Base-by-base conservation (phyloP, 2,888 invertebrate species). In the Autographa pulchrina region DNA sequence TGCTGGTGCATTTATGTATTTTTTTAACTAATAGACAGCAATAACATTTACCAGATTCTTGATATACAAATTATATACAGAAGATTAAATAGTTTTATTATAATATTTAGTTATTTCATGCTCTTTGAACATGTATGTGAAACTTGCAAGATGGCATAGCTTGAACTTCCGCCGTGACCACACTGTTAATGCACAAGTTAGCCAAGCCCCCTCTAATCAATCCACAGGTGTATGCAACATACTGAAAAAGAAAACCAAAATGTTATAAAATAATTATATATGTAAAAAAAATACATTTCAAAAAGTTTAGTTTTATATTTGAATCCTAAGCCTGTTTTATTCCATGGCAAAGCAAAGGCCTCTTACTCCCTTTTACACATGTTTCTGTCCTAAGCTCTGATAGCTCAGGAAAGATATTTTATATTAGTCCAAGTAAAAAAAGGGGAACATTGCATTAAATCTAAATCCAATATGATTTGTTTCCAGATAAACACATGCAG, bases 161-260 rank as follows among this genome's bases (percentile, higher is more conserved):
- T 86, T 98, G 98, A 16, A 99, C 98, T 96, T 99, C 99, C 6
- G 99, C 99, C 18, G 99, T 99, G 0, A 99, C 99, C 67, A 99
- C 97, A 91, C 99, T 98, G 86, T 97, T 98, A 77, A 99, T 98
- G 72, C 99, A 99, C 75, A 99, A 96, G 95, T 99, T 99, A 20
- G 99, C 98, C 76, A 99, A 95, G 62, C 99, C 99, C 48, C 99
- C 99, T 88, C 99, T 96, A 67, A 99, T 97, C 80, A 99, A 96
- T 6, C 99, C 99, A 95, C 99, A 99, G 0, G 99, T 99, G 90
- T 99, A 99, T 2, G 99, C 98, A 68, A 99, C 97, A 96, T 98
- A 98, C 97, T 97, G 94, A 32, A 41, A 71, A 3, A 52, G 25
- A 35, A 1, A 56, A 18, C 13, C 41, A 61, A n/a, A 20, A 20